Percentiles rank a stretch among this genome's conserved stretches.
These are phyloP conservation scores for Limnephilus lunatus DNA, from an alignment of 2,888 invertebrate genomes.

Conservation along the genomic window DNA sequence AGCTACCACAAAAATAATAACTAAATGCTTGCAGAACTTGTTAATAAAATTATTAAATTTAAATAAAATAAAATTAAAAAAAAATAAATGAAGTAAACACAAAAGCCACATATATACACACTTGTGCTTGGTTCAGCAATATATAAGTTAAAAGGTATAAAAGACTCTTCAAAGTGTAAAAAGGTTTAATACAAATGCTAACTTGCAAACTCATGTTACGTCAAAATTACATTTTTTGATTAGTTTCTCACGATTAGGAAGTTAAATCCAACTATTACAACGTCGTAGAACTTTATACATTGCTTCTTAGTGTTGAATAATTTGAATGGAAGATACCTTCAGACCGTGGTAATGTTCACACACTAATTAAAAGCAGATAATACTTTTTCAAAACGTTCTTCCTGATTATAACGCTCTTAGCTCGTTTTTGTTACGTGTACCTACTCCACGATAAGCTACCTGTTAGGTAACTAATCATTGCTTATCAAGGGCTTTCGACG, in stretches of 20 bases:
- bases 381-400: constrained; percentile 15
- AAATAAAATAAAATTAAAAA: no score
- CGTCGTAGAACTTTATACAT: background rate
- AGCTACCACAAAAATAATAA: no score
- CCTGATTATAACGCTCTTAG: constrained; percentile 16
- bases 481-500: background rate
- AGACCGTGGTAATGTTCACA: constrained; percentile 35
- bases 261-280: background rate
- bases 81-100: no score
- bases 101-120: no score
- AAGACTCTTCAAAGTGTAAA: background rate
- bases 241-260: background rate
- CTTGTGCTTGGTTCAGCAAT: background rate
- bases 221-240: background rate
- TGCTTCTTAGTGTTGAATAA: background rate
- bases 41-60: no score
- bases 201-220: background rate
- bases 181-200: background rate
- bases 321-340: constrained; percentile 3
- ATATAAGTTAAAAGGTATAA: background rate
- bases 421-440: background rate
- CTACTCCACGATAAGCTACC: background rate
- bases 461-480: background rate
- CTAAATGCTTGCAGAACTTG: no score
- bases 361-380: constrained; percentile 33